Evolutionary conservation across 2,888 invertebrate genomes (phyloP).

Genomic region (Cataglyphis albicans): DNA sequence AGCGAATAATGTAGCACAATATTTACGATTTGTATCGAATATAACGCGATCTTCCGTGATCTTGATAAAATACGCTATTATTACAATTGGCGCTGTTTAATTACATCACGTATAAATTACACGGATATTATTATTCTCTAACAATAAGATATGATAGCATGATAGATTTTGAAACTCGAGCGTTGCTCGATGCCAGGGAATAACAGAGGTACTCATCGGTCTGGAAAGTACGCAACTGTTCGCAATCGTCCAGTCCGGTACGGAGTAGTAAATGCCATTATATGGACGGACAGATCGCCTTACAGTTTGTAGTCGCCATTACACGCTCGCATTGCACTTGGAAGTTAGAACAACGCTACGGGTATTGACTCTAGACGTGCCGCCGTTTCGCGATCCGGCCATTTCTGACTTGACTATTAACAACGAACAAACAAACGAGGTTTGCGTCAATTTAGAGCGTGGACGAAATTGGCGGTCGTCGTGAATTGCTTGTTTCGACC

Average conservation of each 20-base stretch:
- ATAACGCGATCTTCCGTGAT: not conserved
- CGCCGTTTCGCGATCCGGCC: conserved; percentile 36
- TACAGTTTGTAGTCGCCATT: conserved; percentile 52
- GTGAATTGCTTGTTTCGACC: conserved; percentile 13
- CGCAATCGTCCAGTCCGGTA: conserved; percentile 34
- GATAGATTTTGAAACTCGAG: conserved; percentile 26
- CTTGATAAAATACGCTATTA: not conserved
- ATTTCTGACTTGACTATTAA: conserved; percentile 48
- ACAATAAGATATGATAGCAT: not conserved
- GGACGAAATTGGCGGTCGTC: conserved; percentile 43
- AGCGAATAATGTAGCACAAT: not conserved
- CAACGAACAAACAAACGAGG: conserved; percentile 19
- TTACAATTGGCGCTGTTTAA: not conserved
- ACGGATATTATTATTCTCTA: not conserved
- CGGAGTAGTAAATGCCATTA: conserved; percentile 45
- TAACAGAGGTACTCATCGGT: conserved; percentile 31
- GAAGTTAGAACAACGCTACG: conserved; percentile 65
- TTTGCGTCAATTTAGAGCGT: conserved; percentile 23
- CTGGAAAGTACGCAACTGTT: conserved; percentile 47
- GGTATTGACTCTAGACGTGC: conserved; percentile 49
- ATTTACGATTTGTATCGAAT: not conserved
- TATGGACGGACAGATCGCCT: conserved; percentile 55
- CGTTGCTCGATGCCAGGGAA: conserved; percentile 14
- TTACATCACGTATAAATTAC: conserved; percentile 3
- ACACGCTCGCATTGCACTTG: conserved; percentile 52